Evolutionary conservation across 1,140 invertebrate species (phyloP).

Genomic region (Oncopodura yosiiana): DNA sequence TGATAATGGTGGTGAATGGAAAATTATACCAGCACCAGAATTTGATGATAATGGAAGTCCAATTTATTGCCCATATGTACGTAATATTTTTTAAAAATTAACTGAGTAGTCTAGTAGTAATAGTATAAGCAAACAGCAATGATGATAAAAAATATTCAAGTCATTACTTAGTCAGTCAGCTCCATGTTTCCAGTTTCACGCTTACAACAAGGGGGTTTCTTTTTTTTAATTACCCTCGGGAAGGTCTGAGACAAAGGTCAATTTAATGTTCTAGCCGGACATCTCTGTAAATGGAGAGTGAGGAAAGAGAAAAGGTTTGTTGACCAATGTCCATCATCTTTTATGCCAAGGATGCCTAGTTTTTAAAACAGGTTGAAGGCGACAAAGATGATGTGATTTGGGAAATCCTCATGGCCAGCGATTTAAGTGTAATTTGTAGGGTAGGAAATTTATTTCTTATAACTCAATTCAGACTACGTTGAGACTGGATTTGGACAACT

Average conservation of each 20-base stretch:
- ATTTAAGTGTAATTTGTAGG: slow-evolving; percentile 26
- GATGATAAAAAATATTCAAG: too few relatives aligned
- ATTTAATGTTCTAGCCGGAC: slow-evolving; percentile 29
- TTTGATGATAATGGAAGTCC: slow-evolving; percentile 54
- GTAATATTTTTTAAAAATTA: slow-evolving; percentile 21
- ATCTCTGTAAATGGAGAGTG: slow-evolving; percentile 24
- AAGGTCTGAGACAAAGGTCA: slow-evolving; percentile 34
- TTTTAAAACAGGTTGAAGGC: slow-evolving; percentile 11
- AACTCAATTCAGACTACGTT: slow-evolving; percentile 32
- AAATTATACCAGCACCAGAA: slow-evolving; percentile 54
- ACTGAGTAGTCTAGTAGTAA: too few relatives aligned
- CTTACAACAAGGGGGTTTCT: slow-evolving; percentile 29
- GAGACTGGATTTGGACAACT: slow-evolving; percentile 23
- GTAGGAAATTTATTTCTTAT: slow-evolving; percentile 13
- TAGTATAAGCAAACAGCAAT: too few relatives aligned
- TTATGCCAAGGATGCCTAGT: slow-evolving; percentile 18
- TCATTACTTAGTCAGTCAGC: too few relatives aligned
- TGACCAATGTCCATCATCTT: slow-evolving; percentile 9
- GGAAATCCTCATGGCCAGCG: slow-evolving; percentile 23
- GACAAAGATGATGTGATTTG: slow-evolving; percentile 11
- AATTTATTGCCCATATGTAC: slow-evolving; percentile 51
- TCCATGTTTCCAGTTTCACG: slow-evolving; percentile 32
- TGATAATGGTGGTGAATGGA: slow-evolving; percentile 78
- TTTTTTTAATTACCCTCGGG: slow-evolving; percentile 27
- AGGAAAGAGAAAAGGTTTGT: slow-evolving; percentile 23